A percentile compares a stretch with the other conserved stretches of the same genome.
phyloP scores from a whole-genome alignment of 2,888 invertebrate genomes.

The Callosobruchus maculatus region DNA sequence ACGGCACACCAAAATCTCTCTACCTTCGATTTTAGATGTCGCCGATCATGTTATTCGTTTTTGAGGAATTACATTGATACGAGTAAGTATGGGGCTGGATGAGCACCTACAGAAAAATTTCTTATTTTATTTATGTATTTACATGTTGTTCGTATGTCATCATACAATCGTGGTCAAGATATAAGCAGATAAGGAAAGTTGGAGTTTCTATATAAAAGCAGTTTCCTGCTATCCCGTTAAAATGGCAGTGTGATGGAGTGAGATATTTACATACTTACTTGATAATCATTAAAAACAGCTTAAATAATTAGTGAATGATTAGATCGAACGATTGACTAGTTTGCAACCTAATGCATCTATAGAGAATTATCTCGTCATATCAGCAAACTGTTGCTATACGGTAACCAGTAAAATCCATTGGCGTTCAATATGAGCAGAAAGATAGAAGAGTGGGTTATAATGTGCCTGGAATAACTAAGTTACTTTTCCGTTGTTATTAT shows the following conservation, averaged over 20 bases:
- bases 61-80: too few relatives aligned
- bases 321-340: not conserved
- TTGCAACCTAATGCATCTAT: not conserved
- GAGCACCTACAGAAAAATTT: too few relatives aligned
- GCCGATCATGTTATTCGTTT: too few relatives aligned
- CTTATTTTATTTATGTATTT: too few relatives aligned
- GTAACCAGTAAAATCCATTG: not conserved
- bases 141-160: too few relatives aligned
- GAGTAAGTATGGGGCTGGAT: too few relatives aligned
- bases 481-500: too few relatives aligned
- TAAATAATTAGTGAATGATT: not conserved
- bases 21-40: too few relatives aligned
- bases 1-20: too few relatives aligned
- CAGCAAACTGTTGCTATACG: not conserved
- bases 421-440: not conserved
- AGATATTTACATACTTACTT: not conserved
- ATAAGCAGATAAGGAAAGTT: not conserved
- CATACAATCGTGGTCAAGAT: not conserved
- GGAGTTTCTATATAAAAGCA: not conserved
- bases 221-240: not conserved
- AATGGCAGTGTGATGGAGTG: not conserved
- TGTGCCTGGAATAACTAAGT: too few relatives aligned
- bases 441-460: not conserved
- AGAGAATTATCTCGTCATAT: not conserved
- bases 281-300: not conserved